Base-by-base conservation (phyloP, 1,140 invertebrate species). In the Ylistrum balloti region DNA sequence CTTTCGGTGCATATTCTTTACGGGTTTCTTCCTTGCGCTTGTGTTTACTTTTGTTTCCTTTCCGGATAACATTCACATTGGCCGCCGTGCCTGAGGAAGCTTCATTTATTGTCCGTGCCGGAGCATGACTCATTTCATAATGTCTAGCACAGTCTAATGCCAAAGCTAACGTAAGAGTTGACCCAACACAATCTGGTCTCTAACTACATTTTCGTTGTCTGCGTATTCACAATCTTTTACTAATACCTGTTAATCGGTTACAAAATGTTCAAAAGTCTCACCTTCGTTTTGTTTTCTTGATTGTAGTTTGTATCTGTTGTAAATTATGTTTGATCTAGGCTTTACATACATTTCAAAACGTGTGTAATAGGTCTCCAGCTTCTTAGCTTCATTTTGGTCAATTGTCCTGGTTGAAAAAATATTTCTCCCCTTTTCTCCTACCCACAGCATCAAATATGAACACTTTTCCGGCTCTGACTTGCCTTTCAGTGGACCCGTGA, bases 151-250 rank as follows among this genome's bases (percentile, higher is more conserved):
- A 88, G n/a, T 90, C 87, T 32, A 90, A 86, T n/a, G 87, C 32
- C 86, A 33, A 86, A 32, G 88, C 32, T 33, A 90, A 33, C 45
- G 56, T 90, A 9, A 90, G 34, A 17, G 88, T 74, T 22, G 17
- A 34, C 11, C 28, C 32, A 91, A 88, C n/a, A 93, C 92, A 33
- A 93, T 92, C 34, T 85, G 32, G 41, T 93, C 90, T 17, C 87
- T 33, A 9, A 93, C 87, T 3, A 93, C 22, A 17, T 90, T 86
- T 48, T 93, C 93, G 33, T 90, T 56, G 9, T 87, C 32, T 20
- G 45, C 85, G 88, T 90, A 93, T 22, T 89, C 56, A 88, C 92
- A 92, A 17, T 86, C 89, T 74, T 91, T 91, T 38, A 87, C 86
- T 32, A 88, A 33, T 33, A 89, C 85, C 17, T 87, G 86, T n/a